Evolutionary conservation across 64 coral and sea anemone genomes (phyloP).

Genomic region (Orbicella faveolata): DNA sequence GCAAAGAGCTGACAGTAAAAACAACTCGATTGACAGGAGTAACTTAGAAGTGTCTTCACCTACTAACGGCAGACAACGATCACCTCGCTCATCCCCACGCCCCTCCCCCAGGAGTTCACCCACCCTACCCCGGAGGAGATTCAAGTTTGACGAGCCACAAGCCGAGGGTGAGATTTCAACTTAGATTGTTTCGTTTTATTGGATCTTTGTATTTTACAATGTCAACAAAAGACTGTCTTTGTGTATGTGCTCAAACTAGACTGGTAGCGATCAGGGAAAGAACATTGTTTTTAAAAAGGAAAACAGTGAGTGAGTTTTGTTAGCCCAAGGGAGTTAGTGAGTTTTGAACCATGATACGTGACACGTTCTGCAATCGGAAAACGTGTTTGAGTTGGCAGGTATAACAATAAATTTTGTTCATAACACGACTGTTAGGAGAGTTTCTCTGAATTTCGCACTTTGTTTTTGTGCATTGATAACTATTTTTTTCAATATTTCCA

Average conservation of each 20-base stretch:
- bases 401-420: too few relatives aligned
- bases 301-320: too few relatives aligned
- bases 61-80: conserved; percentile 34
- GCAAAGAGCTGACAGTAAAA: conserved; percentile 23
- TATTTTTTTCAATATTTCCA: background rate
- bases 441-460: background rate
- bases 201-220: too few relatives aligned
- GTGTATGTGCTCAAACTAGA: too few relatives aligned
- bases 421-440: background rate
- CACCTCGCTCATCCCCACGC: conserved; percentile 63
- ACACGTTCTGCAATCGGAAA: too few relatives aligned
- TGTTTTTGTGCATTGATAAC: background rate
- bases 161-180: conserved; percentile 35
- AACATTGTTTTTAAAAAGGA: too few relatives aligned
- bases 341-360: too few relatives aligned
- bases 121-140: conserved; percentile 57
- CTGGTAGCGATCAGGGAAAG: too few relatives aligned
- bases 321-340: too few relatives aligned
- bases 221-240: too few relatives aligned
- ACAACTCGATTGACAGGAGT: conserved; percentile 18
- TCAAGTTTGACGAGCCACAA: conserved; percentile 64
- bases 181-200: background rate
- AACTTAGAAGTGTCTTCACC: conserved; percentile 34
- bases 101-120: conserved; percentile 67
- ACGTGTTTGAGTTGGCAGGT: too few relatives aligned